Evolutionary conservation across 2,113 vertebrate genomes (phyloP).

Genomic region (Fukomys damarensis): DNA sequence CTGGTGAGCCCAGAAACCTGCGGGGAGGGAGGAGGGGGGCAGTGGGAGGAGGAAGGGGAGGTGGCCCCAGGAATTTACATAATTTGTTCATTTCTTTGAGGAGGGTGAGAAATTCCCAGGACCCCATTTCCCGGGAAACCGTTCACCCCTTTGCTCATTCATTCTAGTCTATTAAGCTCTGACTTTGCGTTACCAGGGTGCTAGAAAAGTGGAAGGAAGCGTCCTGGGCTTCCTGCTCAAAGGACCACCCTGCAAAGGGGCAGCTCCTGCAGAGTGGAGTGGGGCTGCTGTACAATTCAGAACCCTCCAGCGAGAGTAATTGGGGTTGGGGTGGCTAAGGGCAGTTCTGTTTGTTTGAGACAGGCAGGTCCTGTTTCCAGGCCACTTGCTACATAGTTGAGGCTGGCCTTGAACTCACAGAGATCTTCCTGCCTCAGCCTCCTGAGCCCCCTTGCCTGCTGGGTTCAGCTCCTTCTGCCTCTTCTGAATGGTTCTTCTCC

Average conservation of each 20-base stretch:
- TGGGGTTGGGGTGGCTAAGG: rapidly evolving
- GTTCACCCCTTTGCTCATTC: not conserved
- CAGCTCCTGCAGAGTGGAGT: no score
- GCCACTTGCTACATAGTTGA: not conserved
- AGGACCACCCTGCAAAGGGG: rapidly evolving
- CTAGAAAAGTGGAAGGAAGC: not conserved
- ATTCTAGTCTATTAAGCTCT: not conserved
- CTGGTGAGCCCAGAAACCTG: constrained; percentile 60
- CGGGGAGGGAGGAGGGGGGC: not conserved
- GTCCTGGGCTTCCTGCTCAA: not conserved
- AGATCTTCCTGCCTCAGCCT: not conserved
- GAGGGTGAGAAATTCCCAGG: not conserved
- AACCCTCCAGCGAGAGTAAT: not conserved
- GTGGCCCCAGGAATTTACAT: constrained; percentile 18
- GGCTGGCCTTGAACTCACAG: not conserved
- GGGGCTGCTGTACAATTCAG: not conserved
- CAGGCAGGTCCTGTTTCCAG: not conserved
- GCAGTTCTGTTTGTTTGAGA: not conserved
- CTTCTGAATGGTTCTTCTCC: not conserved
- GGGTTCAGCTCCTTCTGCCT: not conserved
- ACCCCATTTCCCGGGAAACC: constrained; percentile 18
- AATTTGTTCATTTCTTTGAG: constrained; percentile 28
- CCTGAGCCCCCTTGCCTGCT: not conserved
- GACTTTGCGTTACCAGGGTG: not conserved
- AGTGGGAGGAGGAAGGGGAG: not conserved